Percentiles rank a stretch among this genome's conserved stretches.
phyloP scores from a whole-genome alignment of 2,113 vertebrate genomes.

The Empidonax traillii region DNA sequence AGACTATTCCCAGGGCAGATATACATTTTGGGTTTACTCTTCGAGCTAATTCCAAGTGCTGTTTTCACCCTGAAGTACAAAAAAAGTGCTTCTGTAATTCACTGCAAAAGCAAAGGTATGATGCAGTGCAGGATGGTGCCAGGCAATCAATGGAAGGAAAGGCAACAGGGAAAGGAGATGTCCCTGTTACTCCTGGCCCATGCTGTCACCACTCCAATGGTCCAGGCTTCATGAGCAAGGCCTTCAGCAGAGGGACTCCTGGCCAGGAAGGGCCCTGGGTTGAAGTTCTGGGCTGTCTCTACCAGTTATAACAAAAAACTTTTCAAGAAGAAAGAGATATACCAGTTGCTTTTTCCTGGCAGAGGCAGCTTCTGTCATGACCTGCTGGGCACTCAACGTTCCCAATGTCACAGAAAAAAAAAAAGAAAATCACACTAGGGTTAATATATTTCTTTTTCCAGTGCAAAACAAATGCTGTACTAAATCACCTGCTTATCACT shows the following conservation, averaged over 20 bases:
- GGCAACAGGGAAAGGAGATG: neutral
- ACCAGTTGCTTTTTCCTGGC: neutral
- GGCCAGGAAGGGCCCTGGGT: neutral
- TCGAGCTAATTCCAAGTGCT: neutral
- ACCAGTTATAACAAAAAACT: neutral
- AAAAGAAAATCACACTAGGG: neutral
- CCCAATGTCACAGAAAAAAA: neutral
- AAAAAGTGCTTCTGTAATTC: neutral
- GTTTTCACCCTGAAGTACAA: neutral
- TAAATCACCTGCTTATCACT: constrained; percentile 33
- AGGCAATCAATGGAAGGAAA: neutral
- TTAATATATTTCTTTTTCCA: neutral
- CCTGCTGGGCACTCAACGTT: neutral
- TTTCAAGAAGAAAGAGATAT: neutral
- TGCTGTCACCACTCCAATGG: neutral
- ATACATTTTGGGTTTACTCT: neutral
- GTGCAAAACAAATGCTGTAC: neutral
- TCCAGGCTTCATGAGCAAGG: neutral
- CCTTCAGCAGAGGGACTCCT: neutral
- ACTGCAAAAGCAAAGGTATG: neutral
- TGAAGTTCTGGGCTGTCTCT: neutral
- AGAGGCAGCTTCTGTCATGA: neutral
- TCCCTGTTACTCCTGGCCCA: neutral
- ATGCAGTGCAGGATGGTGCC: neutral
- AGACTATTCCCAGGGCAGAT: fast-evolving